A percentile compares a stretch with the other conserved stretches of the same genome.
These are phyloP conservation scores for Pissodes strobi DNA, from an alignment of 1,140 invertebrate species.

Conservation along the genomic window DNA sequence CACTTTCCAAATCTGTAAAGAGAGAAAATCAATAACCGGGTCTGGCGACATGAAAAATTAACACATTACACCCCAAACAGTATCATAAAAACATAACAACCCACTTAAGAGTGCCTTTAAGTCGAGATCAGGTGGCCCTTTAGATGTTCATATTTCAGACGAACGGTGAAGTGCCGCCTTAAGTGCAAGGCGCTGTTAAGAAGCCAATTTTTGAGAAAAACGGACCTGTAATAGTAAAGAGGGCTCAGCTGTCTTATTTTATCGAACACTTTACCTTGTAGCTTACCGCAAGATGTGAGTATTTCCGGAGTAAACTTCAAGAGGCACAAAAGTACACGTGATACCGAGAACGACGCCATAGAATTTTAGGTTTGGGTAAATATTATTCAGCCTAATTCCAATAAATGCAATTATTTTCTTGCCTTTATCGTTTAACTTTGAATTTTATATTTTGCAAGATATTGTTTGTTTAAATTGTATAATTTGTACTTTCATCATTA, in stretches of 20 bases:
- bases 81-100: constrained; percentile 31
- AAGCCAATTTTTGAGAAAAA: constrained; percentile 15
- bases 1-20: too few relatives aligned
- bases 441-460: too few relatives aligned
- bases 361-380: too few relatives aligned
- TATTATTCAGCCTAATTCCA: too few relatives aligned
- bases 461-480: too few relatives aligned
- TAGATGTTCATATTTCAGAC: constrained; percentile 8
- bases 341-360: too few relatives aligned
- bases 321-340: too few relatives aligned
- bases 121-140: constrained; percentile 26
- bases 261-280: constrained; percentile 7
- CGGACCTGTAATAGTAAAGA: not conserved
- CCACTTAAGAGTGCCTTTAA: constrained; percentile 17
- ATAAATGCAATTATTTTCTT: too few relatives aligned
- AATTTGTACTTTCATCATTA: too few relatives aligned
- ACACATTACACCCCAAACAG: constrained; percentile 13
- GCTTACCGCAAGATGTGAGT: not conserved
- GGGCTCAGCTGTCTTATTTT: constrained; percentile 21
- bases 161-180: constrained; percentile 17
- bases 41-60: constrained; percentile 30
- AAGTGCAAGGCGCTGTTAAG: constrained; percentile 30
- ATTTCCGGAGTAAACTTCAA: constrained; percentile 4
- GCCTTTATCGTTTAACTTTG: not conserved
- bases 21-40: not conserved